These are phyloP conservation scores for Drosophila helvetica DNA, from an alignment of 2,888 invertebrate genomes.

Conservation along the genomic window DNA sequence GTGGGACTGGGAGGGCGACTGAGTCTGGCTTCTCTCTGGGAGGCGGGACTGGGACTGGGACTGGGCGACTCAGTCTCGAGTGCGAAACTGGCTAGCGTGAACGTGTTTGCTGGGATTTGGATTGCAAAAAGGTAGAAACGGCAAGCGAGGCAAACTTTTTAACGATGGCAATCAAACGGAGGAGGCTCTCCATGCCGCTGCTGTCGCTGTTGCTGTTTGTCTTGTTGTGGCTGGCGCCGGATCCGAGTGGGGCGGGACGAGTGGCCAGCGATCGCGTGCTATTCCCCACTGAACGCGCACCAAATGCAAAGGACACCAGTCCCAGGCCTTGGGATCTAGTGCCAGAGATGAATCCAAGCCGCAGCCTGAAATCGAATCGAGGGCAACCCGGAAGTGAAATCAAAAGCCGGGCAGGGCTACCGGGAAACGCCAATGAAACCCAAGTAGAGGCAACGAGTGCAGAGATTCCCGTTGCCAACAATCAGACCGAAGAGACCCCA, in stretches of 20 bases:
- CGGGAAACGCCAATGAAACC: neutral
- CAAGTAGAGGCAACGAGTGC: neutral
- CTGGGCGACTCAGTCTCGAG: slow-evolving; percentile 53
- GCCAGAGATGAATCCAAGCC: neutral
- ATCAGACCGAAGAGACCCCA: neutral
- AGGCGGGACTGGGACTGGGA: neutral
- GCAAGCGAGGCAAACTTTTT: slow-evolving; percentile 1
- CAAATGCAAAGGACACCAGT: neutral
- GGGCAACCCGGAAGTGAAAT: neutral
- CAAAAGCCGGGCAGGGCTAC: neutral
- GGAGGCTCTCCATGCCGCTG: slow-evolving; percentile 25
- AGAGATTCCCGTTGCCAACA: neutral
- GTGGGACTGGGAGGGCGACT: neutral
- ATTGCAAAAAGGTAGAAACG: slow-evolving; percentile 18
- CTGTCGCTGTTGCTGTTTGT: slow-evolving; percentile 20
- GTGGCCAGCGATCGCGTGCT: slow-evolving; percentile 26
- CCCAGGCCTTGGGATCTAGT: slow-evolving; percentile 7
- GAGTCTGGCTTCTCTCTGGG: neutral
- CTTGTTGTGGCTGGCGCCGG: slow-evolving; percentile 34
- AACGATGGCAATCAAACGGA: slow-evolving; percentile 38
- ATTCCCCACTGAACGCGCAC: slow-evolving; percentile 25
- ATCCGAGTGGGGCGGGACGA: slow-evolving; percentile 12
- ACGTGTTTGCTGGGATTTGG: slow-evolving; percentile 57
- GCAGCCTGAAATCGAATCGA: neutral
- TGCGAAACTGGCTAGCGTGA: slow-evolving; percentile 49